Conservation (phyloP, 2,888 invertebrate genomes). For the Digitonthophagus gazella region DNA sequence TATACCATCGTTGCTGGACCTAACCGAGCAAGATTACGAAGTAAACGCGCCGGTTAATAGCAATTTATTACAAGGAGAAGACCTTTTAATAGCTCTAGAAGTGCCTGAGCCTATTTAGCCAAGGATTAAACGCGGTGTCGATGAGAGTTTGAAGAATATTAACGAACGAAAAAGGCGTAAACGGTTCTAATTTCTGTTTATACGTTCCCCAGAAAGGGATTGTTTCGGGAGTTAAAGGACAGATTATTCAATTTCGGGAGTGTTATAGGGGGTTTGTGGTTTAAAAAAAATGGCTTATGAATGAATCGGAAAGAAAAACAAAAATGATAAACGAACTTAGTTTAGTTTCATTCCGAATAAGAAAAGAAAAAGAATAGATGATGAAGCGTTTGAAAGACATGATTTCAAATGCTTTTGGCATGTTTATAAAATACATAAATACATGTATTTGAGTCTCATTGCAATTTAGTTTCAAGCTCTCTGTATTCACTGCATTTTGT, state of each 20-base stretch:
- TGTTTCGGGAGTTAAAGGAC: too few species aligned
- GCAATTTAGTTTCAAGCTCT: slow-evolving; percentile 24
- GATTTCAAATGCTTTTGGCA: neutral
- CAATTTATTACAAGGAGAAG: slow-evolving; percentile 53
- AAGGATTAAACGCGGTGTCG: slow-evolving; percentile 29
- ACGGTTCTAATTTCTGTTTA: too few species aligned
- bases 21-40: slow-evolving; percentile 56
- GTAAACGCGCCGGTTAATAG: slow-evolving; percentile 55
- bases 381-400: neutral
- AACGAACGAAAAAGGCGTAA: too few species aligned
- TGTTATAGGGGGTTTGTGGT: too few species aligned
- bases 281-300: too few species aligned
- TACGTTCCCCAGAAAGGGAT: too few species aligned
- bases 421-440: neutral
- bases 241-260: too few species aligned
- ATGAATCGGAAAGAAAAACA: too few species aligned
- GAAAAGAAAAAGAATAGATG: neutral
- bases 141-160: slow-evolving; percentile 28
- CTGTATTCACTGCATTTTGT: slow-evolving; percentile 24
- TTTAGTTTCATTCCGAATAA: too few species aligned
- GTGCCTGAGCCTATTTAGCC: slow-evolving; percentile 44
- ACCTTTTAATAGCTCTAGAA: slow-evolving; percentile 54
- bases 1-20: slow-evolving; percentile 51
- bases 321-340: too few species aligned
- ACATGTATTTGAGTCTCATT: slow-evolving; percentile 23